phyloP scores from a whole-genome alignment of 2,797 vertebrate genomes.

The Pseudopleuronectes americanus region DNA sequence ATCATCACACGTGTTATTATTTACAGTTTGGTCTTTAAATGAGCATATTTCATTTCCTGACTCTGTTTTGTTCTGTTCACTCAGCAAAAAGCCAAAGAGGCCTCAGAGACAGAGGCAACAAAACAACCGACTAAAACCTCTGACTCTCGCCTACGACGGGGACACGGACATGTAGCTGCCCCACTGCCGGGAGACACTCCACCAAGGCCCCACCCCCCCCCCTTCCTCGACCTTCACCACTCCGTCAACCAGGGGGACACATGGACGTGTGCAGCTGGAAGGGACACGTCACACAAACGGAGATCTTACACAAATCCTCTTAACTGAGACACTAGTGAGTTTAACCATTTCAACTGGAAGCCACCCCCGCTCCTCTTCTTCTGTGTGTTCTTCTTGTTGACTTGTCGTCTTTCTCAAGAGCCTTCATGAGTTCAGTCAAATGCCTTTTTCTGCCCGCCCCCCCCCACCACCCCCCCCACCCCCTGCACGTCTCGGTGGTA shows the following conservation, averaged over 20 bases:
- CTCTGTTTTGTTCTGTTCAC: constrained; percentile 44
- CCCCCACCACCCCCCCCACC: constrained; percentile 12
- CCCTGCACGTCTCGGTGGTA: constrained; percentile 8
- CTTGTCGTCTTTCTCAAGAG: constrained; percentile 63
- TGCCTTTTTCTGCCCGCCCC: constrained; percentile 57
- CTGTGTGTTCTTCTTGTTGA: constrained; percentile 13
- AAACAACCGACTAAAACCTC: constrained; percentile 96
- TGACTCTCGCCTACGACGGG: constrained; percentile 97
- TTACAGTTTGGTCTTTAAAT: not conserved
- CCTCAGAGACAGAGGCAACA: constrained; percentile 97
- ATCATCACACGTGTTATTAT: not conserved
- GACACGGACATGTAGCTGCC: constrained; percentile 94
- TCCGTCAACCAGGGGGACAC: constrained; percentile 45
- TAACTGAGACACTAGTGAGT: constrained; percentile 56
- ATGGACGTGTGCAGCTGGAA: constrained; percentile 60
- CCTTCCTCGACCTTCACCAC: constrained; percentile 52
- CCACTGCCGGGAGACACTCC: not conserved
- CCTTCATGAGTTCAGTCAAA: constrained; percentile 69
- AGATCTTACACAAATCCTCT: constrained; percentile 61
- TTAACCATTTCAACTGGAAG: constrained; percentile 50
- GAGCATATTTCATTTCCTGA: constrained; percentile 25
- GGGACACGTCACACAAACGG: constrained; percentile 54
- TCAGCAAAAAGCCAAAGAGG: constrained; percentile 99
- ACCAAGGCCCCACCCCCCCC: constrained; percentile 23
- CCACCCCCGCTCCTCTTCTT: constrained; percentile 1